Evolutionary conservation across 2,797 vertebrate genomes (phyloP).

Genomic region (Cossypha heuglini): DNA sequence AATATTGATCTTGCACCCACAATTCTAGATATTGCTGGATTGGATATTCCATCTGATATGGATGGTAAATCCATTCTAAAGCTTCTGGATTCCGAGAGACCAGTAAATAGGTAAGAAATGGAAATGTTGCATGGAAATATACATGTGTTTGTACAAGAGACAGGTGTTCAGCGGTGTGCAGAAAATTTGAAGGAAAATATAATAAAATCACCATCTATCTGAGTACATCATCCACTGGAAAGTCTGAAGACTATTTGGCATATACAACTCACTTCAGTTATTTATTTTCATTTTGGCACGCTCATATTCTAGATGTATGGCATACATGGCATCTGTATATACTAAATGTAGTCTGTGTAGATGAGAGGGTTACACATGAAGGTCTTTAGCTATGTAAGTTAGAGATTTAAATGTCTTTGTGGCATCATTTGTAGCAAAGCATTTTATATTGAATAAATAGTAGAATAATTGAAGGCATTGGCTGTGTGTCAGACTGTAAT

Average conservation of each 20-base stretch:
- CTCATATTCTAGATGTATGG: not conserved
- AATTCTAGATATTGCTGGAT: slow-evolving; percentile 93
- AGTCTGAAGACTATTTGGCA: not conserved
- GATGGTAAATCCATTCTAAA: slow-evolving; percentile 92
- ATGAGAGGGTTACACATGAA: not conserved
- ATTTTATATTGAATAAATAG: not conserved
- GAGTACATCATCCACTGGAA: not conserved
- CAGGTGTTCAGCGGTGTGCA: not conserved
- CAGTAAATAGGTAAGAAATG: slow-evolving; percentile 84
- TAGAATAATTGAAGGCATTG: not conserved
- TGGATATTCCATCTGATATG: slow-evolving; percentile 93
- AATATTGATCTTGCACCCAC: slow-evolving; percentile 96
- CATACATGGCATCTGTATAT: not conserved
- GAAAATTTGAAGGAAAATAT: not conserved
- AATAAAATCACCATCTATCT: not conserved
- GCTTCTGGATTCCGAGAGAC: slow-evolving; percentile 86
- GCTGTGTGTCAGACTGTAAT: not conserved
- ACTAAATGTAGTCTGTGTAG: not conserved
- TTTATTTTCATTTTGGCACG: not conserved
- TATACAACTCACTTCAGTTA: not conserved
- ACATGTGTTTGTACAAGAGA: not conserved
- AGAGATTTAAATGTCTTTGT: not conserved
- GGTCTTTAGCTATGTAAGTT: not conserved
- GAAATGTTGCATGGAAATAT: not conserved
- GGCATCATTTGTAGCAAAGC: not conserved